phyloP scores from a whole-genome alignment of 2,888 invertebrate genomes.

The Xestia ashworthii region DNA sequence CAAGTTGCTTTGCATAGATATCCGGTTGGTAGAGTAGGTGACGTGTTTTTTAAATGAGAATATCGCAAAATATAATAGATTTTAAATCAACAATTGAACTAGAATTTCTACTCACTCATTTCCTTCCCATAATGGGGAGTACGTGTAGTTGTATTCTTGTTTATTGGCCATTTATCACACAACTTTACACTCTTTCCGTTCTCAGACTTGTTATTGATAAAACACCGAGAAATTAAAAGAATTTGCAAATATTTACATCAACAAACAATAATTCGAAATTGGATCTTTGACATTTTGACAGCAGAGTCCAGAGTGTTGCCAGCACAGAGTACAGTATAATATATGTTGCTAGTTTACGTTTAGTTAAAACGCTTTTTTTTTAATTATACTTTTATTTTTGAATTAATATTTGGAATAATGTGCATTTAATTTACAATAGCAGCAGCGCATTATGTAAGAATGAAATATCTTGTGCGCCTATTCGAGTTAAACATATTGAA shows the following conservation, averaged over 20 bases:
- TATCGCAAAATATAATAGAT: not conserved
- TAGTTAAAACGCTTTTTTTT: not conserved
- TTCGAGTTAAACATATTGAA: no score
- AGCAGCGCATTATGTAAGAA: not conserved
- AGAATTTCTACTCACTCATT: constrained; percentile 69
- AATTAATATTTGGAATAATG: not conserved
- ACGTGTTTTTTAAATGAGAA: not conserved
- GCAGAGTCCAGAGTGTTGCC: constrained; percentile 14
- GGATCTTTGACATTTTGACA: not conserved
- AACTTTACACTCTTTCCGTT: not conserved
- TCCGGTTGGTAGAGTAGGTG: not conserved
- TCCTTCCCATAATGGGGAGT: constrained; percentile 73
- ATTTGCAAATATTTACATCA: constrained; percentile 31
- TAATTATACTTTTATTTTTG: no score
- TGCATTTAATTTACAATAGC: not conserved
- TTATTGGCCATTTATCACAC: constrained; percentile 62
- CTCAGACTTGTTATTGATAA: not conserved
- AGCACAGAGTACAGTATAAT: no score
- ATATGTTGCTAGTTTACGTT: no score
- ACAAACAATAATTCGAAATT: constrained; percentile 15
- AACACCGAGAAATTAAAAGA: not conserved
- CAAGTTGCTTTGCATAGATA: not conserved
- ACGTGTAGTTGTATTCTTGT: constrained; percentile 72
- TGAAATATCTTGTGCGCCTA: constrained; percentile 6
- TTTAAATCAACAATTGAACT: not conserved